Evolutionary conservation across 2,888 invertebrate species (phyloP), one percentile per base, ranked within the genome.

Genomic region (Ophion slaviceki): DNA sequence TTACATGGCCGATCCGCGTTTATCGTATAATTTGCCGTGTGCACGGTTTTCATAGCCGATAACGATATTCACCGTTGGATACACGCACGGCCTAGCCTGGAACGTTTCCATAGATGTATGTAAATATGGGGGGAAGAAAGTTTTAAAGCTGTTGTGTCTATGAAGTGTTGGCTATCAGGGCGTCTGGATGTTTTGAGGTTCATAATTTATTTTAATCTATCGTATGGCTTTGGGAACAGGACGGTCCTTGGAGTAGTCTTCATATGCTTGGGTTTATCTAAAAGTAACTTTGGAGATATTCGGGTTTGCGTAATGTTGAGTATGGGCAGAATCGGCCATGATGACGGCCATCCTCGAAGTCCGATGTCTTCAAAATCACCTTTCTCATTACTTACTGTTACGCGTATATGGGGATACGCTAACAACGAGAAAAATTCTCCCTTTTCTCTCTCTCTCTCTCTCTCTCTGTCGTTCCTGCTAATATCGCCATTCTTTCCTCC

Each of bases 11-110:
- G 90, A 92, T 91, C 89, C 90, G 89, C 91, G 91, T 91, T 91
- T 91, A 91, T 90, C 92, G 91, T 90, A 88, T 90, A 92, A 92
- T 93, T 93, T 91, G 91, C 92, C 89, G 88, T 88, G 90, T 89
- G 91, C 89, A 89, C 90, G 89, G 87, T 91, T 91, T 91, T 90
- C 90, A 83, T 88, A 88, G 86, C 87, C 89, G 92, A 93, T 93
- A 93, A 92, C 91, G 90, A 90, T 90, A 90, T 87, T 87, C 87
- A 81, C 74, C 84, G 81, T 78, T 71, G 80, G 75, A 74, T 80
- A 70, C 78, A 74, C 70, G 77, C 68, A 70, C 70, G 75, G 62
- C 77, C 70, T 76, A 61, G 77, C 68, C 75, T 71, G 24, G 59
- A 74, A 40, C 67, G 82, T 83, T 64, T 80, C 62, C 76, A 79